Percentiles rank a stretch among this genome's conserved stretches.
Evolutionary conservation across 2,888 invertebrate species (phyloP).

Genomic region (Hirudinaria manillensis): DNA sequence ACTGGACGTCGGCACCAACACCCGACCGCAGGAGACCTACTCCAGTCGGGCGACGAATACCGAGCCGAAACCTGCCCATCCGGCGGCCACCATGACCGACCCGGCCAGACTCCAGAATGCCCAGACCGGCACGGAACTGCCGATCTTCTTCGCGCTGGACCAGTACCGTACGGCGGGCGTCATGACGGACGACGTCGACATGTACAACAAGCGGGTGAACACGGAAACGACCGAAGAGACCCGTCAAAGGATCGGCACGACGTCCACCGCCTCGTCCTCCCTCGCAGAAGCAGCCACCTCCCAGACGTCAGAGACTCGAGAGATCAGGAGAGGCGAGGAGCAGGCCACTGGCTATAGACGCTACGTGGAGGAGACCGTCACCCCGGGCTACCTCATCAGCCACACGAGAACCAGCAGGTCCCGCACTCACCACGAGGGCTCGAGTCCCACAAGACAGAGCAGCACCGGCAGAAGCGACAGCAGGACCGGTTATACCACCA

Average conservation of each 20-base stretch:
- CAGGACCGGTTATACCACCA: constrained; percentile 8
- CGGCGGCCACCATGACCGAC: constrained; percentile 47
- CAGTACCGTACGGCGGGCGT: constrained; percentile 21
- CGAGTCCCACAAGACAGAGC: not conserved
- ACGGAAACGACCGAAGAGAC: constrained; percentile 28
- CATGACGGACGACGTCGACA: constrained; percentile 30
- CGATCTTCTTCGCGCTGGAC: constrained; percentile 30
- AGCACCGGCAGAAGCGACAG: not conserved
- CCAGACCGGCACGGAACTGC: constrained; percentile 30
- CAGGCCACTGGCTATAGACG: constrained; percentile 13
- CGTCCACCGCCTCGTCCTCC: not conserved
- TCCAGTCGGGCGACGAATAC: constrained; percentile 44
- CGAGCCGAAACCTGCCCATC: constrained; percentile 41
- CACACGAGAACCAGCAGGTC: constrained; percentile 22
- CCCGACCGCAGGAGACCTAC: constrained; percentile 26
- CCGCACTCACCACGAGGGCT: constrained; percentile 1
- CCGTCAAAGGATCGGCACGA: constrained; percentile 18
- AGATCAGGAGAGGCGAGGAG: not conserved
- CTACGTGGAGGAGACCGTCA: constrained; percentile 23
- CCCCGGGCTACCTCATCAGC: constrained; percentile 24
- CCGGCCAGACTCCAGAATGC: constrained; percentile 23
- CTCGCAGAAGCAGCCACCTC: not conserved
- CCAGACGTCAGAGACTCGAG: not conserved
- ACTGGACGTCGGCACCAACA: constrained; percentile 35
- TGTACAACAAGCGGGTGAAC: constrained; percentile 27